A percentile compares a stretch with the other conserved stretches of the same genome.
These are phyloP conservation scores for Liopterus haemorrhoidalis DNA, from an alignment of 2,888 invertebrate species.

Conservation along the genomic window DNA sequence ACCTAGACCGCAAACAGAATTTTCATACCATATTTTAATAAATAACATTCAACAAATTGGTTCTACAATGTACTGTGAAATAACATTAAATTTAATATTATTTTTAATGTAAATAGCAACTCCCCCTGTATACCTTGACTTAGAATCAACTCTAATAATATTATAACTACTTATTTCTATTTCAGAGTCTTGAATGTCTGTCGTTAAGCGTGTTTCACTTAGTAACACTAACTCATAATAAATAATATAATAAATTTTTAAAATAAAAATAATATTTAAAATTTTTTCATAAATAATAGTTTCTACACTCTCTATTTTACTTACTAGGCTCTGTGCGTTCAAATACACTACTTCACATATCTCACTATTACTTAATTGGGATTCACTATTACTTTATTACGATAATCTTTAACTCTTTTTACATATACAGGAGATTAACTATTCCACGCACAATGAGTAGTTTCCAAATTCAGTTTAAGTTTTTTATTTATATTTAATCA, in stretches of 20 bases:
- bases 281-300: slow-evolving; percentile 2
- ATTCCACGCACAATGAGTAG: too few relatives aligned
- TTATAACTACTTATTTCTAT: slow-evolving; percentile 1
- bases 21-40: not conserved
- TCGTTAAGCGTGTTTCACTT: slow-evolving; percentile 6
- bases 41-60: not conserved
- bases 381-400: too few relatives aligned
- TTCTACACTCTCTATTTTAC: slow-evolving; percentile 3
- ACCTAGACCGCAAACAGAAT: slow-evolving; percentile 1
- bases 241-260: too few relatives aligned
- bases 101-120: slow-evolving; percentile 7
- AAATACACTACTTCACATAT: slow-evolving; percentile 10
- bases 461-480: too few relatives aligned
- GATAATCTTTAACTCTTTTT: too few relatives aligned
- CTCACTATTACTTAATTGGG: too few relatives aligned
- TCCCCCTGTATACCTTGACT: slow-evolving; percentile 3
- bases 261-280: too few relatives aligned
- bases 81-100: slow-evolving; percentile 4
- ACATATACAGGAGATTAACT: too few relatives aligned
- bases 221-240: too few relatives aligned
- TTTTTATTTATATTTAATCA: too few relatives aligned
- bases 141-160: not conserved
- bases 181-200: slow-evolving; percentile 1
- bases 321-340: slow-evolving; percentile 2
- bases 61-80: not conserved